phyloP scores from a whole-genome alignment of 2,888 invertebrate genomes.

The Dolichopus griseipennis region DNA sequence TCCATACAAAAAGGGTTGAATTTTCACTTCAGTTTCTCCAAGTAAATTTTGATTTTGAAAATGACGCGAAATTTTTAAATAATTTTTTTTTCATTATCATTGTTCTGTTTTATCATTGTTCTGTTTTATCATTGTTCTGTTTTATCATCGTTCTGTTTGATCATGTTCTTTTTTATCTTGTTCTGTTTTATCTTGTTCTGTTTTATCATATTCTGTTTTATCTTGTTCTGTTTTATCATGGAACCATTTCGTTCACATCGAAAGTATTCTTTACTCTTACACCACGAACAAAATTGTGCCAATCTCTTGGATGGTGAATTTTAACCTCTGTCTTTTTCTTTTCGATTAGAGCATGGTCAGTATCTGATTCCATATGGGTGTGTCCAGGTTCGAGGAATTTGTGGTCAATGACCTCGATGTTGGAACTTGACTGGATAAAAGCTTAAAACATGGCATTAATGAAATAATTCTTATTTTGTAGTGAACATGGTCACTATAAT shows the following conservation, averaged over 20 bases:
- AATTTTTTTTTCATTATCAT: too few relatives aligned
- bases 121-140: too few relatives aligned
- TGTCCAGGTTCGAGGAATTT: slow-evolving; percentile 22
- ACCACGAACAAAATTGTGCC: slow-evolving; percentile 19
- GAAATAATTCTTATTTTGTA: slow-evolving; percentile 23
- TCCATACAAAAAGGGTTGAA: too few relatives aligned
- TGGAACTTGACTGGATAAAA: slow-evolving; percentile 15
- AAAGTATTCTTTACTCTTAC: slow-evolving; percentile 19
- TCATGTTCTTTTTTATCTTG: too few relatives aligned
- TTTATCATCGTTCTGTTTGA: too few relatives aligned
- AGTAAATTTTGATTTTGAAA: slow-evolving; percentile 19
- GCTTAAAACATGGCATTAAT: slow-evolving; percentile 21
- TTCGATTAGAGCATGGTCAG: slow-evolving; percentile 18
- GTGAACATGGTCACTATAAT: slow-evolving; percentile 23
- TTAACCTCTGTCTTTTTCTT: slow-evolving; percentile 19
- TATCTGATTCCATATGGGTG: slow-evolving; percentile 20
- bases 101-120: too few relatives aligned
- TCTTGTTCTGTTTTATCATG: too few relatives aligned
- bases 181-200: too few relatives aligned
- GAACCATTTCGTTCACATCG: slow-evolving; percentile 20
- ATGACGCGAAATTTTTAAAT: slow-evolving; percentile 16
- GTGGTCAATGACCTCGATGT: slow-evolving; percentile 21
- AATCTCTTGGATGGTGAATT: slow-evolving; percentile 22
- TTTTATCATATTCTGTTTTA: too few relatives aligned
- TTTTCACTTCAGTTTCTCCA: slow-evolving; percentile 19